A percentile compares a stretch with the other conserved stretches of the same genome.
These are phyloP conservation scores for Leptodirus hochenwartii DNA, from an alignment of 2,888 invertebrate species.

Conservation along the genomic window DNA sequence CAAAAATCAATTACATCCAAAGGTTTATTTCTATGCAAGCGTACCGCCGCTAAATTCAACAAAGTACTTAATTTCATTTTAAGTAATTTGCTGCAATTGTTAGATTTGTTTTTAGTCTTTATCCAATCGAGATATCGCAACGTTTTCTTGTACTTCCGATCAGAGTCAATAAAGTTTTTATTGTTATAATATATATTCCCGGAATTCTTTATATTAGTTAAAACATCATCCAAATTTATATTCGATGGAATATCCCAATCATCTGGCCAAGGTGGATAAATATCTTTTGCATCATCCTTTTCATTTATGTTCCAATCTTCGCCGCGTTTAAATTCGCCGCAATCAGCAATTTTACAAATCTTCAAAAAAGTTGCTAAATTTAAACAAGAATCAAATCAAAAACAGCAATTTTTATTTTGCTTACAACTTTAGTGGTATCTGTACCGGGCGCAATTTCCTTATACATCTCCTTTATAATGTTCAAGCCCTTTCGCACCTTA, in stretches of 20 bases:
- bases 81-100: conserved; percentile 19
- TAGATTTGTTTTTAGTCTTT: too few species aligned
- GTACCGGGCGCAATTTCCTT: conserved; percentile 33
- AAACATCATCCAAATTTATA: conserved; percentile 28
- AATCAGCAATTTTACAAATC: conserved; percentile 48
- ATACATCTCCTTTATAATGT: conserved; percentile 53
- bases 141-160: conserved; percentile 63
- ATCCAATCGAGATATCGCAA: too few species aligned
- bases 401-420: neutral
- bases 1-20: conserved; percentile 43
- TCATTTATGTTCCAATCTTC: conserved; percentile 48
- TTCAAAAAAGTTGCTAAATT: conserved; percentile 26
- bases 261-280: conserved; percentile 57
- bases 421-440: conserved; percentile 41
- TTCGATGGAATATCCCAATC: conserved; percentile 38
- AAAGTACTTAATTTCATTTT: conserved; percentile 32
- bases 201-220: conserved; percentile 42
- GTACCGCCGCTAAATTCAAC: conserved; percentile 58
- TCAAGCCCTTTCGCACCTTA: conserved; percentile 55
- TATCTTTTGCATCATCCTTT: conserved; percentile 51
- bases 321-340: conserved; percentile 47
- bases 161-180: conserved; percentile 42
- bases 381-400: too few species aligned
- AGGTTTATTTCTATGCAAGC: conserved; percentile 43
- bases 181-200: conserved; percentile 52